Base-by-base conservation (phyloP, 1,140 invertebrate genomes). In the Choristoneura fumiferana region DNA sequence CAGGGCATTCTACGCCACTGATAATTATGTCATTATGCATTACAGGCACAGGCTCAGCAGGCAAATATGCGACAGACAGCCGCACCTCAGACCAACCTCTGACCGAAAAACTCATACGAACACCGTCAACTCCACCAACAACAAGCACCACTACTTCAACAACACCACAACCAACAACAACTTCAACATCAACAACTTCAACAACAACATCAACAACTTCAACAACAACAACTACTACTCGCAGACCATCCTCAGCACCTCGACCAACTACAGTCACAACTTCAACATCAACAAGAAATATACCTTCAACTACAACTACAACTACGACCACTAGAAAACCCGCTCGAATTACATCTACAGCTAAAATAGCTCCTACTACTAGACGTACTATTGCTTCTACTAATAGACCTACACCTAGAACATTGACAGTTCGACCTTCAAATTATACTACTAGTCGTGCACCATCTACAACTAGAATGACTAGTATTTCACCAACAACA, bases 41-140 rank as follows among this genome's bases (percentile, higher is more conserved):
- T 65, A 34, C 61, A 67, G 60, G 58, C 38, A 39, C 57, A 5
- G 59, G 6, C 22, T 6, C 58, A 60, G n/a, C 59, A 36, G 58
- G 64, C 14, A 38, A 72, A 14, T 14, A 40, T 36, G 35, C 35
- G 58, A 14, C 58, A 33, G 58, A 53, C 55, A 10, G 55, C 37
- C 8, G 55, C 57, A 33, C 67, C 29, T 55, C 49, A 12, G 68
- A 67, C 13, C 22, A 65, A 34, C 79, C 81, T 1, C 71, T 77
- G 38, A 82, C 77, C 4, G 70, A 79, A 55, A 82, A 81, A 67
- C 63, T 79, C 22, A 64, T 85, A 5, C 69, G 69, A 15, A 43
- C 57, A 4, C 61, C 56, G 8, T 36, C 60, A 14, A 38, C 65
- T 36, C 2, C 6, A n/a, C 5, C n/a, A 17, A 43, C 43, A 17